A percentile compares a stretch with the other conserved stretches of the same genome.
Conservation (phyloP, 2,113 vertebrate species). For the Lates calcarifer region DNA sequence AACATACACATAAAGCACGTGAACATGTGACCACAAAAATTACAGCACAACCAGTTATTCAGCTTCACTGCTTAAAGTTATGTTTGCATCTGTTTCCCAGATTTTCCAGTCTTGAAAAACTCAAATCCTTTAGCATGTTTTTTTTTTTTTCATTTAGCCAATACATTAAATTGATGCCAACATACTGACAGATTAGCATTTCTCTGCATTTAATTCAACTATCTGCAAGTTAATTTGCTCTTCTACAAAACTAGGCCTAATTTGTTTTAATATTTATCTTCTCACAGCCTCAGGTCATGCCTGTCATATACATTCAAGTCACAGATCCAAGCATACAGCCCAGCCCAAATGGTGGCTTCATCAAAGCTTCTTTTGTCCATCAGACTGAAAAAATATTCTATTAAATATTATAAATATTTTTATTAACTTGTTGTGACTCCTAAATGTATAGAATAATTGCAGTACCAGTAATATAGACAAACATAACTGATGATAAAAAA, state of each 20-base stretch:
- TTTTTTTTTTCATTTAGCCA: not conserved
- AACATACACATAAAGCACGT: not conserved
- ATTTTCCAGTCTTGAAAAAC: not conserved
- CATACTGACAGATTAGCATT: not conserved
- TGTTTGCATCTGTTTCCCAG: not conserved
- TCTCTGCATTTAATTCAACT: not conserved
- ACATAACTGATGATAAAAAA: not conserved
- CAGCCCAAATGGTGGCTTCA: not conserved
- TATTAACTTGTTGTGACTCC: too few species aligned
- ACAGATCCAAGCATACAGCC: not conserved
- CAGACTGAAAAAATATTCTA: not conserved
- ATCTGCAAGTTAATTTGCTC: not conserved
- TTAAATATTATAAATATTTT: too few species aligned
- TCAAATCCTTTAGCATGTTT: not conserved
- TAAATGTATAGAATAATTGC: not conserved
- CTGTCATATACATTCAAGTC: not conserved
- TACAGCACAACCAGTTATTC: not conserved
- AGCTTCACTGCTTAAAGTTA: not conserved
- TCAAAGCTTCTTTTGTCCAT: not conserved
- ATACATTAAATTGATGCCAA: not conserved
- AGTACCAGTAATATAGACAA: not conserved
- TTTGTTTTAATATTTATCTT: not conserved
- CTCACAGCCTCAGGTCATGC: not conserved
- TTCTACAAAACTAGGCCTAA: not conserved
- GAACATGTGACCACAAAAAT: not conserved